phyloP scores from a whole-genome alignment of 2,888 invertebrate species.

The Epiblema foenella region DNA sequence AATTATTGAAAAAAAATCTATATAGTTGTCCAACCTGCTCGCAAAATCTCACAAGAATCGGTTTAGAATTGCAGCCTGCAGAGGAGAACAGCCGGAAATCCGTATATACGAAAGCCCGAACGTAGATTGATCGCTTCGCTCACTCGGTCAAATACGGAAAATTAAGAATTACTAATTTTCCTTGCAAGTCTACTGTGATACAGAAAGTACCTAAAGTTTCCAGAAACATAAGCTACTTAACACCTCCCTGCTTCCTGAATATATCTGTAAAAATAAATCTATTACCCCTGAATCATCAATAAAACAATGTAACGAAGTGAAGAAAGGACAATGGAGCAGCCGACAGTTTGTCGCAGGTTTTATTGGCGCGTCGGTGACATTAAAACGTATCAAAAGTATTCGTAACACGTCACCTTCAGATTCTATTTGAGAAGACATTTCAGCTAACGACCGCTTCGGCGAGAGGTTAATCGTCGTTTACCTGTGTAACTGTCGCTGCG shows the following conservation, averaged over 20 bases:
- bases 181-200: not conserved
- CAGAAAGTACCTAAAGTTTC: not conserved
- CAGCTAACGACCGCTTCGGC: constrained; percentile 67
- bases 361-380: constrained; percentile 64
- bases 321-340: constrained; percentile 58
- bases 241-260: not conserved
- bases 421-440: constrained; percentile 65
- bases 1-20: no score
- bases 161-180: not conserved
- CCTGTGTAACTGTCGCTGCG: constrained; percentile 72
- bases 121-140: not conserved
- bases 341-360: constrained; percentile 67
- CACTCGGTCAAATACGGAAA: no score
- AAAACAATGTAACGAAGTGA: constrained; percentile 55
- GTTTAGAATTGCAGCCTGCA: no score
- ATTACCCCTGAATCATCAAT: constrained; percentile 20
- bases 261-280: constrained; percentile 15
- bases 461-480: constrained; percentile 78
- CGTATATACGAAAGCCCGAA: no score
- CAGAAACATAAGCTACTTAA: not conserved
- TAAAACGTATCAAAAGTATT: constrained; percentile 69
- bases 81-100: no score
- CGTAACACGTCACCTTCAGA: constrained; percentile 65
- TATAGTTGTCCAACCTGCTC: no score
- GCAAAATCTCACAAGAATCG: no score